Conservation (phyloP, 1,140 invertebrate species). For the Chrysoperla carnea region DNA sequence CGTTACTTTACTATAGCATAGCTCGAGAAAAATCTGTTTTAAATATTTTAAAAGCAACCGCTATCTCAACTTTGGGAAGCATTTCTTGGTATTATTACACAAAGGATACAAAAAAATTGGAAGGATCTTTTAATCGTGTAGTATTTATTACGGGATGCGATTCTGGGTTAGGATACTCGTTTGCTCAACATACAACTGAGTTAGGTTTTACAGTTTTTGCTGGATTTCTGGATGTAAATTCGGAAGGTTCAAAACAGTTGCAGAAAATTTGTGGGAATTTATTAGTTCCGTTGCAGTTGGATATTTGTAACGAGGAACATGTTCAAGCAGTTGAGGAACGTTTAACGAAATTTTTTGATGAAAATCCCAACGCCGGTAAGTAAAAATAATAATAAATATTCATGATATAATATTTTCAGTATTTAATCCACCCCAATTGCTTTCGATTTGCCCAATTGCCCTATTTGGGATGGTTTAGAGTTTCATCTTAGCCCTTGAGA, state of each 20-base stretch:
- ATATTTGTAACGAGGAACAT: constrained; percentile 44
- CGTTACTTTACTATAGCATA: too few relatives aligned
- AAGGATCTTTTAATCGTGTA: constrained; percentile 20
- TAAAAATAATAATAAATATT: constrained; percentile 5
- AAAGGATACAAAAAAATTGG: too few relatives aligned
- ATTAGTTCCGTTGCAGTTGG: constrained; percentile 33
- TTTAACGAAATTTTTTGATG: constrained; percentile 20
- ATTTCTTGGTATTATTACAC: too few relatives aligned
- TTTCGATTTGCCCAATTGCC: too few relatives aligned
- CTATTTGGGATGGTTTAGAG: too few relatives aligned
- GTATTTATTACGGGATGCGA: constrained; percentile 67
- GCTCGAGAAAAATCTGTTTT: too few relatives aligned
- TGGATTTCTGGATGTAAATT: constrained; percentile 36
- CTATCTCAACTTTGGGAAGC: too few relatives aligned
- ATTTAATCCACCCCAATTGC: too few relatives aligned
- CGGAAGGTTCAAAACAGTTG: constrained; percentile 21
- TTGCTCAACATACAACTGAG: constrained; percentile 39
- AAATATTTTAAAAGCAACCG: too few relatives aligned
- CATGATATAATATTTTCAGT: too few relatives aligned
- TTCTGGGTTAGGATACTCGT: constrained; percentile 59
- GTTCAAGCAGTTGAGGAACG: constrained; percentile 27
- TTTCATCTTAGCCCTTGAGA: too few relatives aligned
- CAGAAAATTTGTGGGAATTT: constrained; percentile 16
- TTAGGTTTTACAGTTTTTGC: constrained; percentile 47
- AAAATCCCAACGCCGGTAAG: constrained; percentile 32